Evolutionary conservation across 2,797 vertebrate species (phyloP).

Genomic region (Okamejei kenojei): DNA sequence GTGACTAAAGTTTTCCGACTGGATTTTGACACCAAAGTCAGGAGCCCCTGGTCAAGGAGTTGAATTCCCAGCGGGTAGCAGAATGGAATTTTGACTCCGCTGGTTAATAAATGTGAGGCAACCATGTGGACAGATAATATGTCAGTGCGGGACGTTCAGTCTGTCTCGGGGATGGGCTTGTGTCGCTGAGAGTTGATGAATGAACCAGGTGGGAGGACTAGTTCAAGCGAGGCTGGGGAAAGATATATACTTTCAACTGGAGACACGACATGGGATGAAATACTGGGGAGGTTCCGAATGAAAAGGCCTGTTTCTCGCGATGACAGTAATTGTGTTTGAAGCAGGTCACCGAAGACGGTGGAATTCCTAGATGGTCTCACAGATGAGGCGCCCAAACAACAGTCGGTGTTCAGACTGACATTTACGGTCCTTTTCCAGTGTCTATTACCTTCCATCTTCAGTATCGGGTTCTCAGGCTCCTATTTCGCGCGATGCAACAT

Average conservation of each 20-base stretch:
- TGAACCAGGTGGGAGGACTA: neutral
- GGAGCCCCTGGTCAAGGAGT: neutral
- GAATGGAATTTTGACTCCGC: neutral
- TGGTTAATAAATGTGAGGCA: neutral
- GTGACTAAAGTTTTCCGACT: neutral
- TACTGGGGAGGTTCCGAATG: conserved; percentile 12
- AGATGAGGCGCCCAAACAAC: neutral
- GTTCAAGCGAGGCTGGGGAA: neutral
- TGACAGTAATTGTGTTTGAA: neutral
- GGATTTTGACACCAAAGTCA: neutral
- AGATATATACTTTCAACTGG: neutral
- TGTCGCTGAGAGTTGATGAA: neutral
- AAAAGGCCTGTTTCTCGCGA: neutral
- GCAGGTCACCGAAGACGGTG: neutral
- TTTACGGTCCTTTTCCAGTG: neutral
- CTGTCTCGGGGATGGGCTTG: neutral
- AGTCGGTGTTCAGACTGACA: neutral
- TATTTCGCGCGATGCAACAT: neutral
- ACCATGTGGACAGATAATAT: conserved; percentile 22
- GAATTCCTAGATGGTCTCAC: neutral
- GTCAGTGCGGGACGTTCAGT: neutral
- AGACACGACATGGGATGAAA: neutral
- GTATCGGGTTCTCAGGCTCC: neutral
- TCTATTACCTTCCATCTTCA: neutral
- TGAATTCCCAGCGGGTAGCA: neutral